Evolutionary conservation across 2,113 vertebrate species (phyloP).

Genomic region (Gasterosteus aculeatus): DNA sequence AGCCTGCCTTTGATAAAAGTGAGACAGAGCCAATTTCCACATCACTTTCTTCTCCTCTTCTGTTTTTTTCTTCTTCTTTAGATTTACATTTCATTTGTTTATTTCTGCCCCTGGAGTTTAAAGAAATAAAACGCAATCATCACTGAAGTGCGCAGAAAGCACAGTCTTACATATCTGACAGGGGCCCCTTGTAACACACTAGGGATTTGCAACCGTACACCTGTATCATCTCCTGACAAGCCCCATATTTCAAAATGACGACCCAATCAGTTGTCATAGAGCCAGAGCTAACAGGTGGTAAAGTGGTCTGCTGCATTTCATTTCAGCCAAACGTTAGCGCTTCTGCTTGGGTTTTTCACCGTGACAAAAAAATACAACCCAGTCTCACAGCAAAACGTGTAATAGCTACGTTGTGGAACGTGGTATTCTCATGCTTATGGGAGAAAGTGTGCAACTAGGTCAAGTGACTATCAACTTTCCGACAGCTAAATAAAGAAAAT

Average conservation of each 20-base stretch:
- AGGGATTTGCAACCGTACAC: constrained; percentile 48
- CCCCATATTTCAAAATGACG: constrained; percentile 57
- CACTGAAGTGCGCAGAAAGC: constrained; percentile 40
- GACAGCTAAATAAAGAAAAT: too few relatives aligned
- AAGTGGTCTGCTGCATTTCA: constrained; percentile 44
- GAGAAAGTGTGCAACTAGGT: too few relatives aligned
- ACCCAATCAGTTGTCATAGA: constrained; percentile 54
- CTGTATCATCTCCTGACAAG: constrained; percentile 56
- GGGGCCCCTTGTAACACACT: constrained; percentile 50
- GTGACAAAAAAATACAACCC: not conserved
- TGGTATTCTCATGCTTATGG: too few relatives aligned
- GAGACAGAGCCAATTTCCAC: constrained; percentile 26
- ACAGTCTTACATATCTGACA: constrained; percentile 55
- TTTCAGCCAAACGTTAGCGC: constrained; percentile 10
- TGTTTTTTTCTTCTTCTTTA: constrained; percentile 17
- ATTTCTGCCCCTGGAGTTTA: constrained; percentile 42
- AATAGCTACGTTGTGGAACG: too few relatives aligned
- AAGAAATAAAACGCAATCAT: constrained; percentile 36
- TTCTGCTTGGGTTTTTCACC: constrained; percentile 5
- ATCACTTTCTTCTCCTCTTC: constrained; percentile 17
- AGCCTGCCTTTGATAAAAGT: constrained; percentile 33
- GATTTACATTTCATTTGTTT: constrained; percentile 65
- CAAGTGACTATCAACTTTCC: too few relatives aligned
- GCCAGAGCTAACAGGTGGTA: constrained; percentile 50
- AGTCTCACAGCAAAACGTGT: too few relatives aligned